Conservation (phyloP, 2,888 invertebrate genomes). For the Idaea biselata region DNA sequence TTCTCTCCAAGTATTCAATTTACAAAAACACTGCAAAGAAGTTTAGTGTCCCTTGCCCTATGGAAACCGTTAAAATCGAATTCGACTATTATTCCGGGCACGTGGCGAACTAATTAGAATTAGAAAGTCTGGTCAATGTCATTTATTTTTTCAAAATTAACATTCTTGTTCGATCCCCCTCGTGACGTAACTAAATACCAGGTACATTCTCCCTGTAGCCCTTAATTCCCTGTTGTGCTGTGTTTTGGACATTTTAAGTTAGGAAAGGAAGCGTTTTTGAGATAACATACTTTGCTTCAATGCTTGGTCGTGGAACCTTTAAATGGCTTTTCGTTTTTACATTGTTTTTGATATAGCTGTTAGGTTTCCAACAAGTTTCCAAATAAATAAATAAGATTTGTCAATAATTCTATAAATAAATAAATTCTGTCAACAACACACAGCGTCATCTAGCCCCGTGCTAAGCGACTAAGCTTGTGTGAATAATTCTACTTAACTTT, state of each 20-base stretch:
- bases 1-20: too few relatives aligned
- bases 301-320: too few relatives aligned
- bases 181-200: constrained; percentile 54
- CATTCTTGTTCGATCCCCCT: constrained; percentile 45
- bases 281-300: not conserved
- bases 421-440: too few relatives aligned
- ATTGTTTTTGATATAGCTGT: too few relatives aligned
- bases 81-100: not conserved
- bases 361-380: too few relatives aligned
- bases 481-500: too few relatives aligned
- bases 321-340: too few relatives aligned
- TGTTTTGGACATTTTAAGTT: constrained; percentile 33
- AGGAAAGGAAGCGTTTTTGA: constrained; percentile 17
- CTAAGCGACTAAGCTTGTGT: too few relatives aligned
- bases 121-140: constrained; percentile 33
- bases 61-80: constrained; percentile 8
- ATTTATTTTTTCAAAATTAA: constrained; percentile 34
- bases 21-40: constrained; percentile 6
- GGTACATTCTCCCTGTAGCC: constrained; percentile 51
- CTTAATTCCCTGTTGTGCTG: constrained; percentile 42
- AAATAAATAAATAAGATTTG: too few relatives aligned
- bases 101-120: constrained; percentile 19
- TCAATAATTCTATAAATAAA: too few relatives aligned
- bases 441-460: too few relatives aligned
- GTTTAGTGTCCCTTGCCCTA: constrained; percentile 7